Conservation (phyloP, 2,797 vertebrate genomes). For the Sebastes nivosus region DNA sequence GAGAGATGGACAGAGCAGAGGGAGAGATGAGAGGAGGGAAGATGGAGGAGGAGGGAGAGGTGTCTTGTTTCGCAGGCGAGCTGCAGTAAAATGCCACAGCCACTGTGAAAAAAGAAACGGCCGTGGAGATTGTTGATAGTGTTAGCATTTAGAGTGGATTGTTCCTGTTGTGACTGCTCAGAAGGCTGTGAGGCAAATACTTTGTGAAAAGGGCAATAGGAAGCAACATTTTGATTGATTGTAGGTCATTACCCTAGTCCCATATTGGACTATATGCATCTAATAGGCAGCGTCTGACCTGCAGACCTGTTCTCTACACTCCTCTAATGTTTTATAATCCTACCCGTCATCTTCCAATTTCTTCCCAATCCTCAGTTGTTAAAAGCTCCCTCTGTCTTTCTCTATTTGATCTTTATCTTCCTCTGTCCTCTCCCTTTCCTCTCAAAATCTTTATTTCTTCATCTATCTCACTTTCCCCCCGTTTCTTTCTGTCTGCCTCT, state of each 20-base stretch:
- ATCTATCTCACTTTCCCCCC: conserved; percentile 33
- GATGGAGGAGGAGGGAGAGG: conserved; percentile 48
- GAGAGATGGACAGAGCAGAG: conserved; percentile 30
- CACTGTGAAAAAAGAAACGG: background rate
- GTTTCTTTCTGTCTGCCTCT: conserved; percentile 21
- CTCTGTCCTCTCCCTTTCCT: conserved; percentile 24
- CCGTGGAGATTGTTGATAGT: conserved; percentile 29
- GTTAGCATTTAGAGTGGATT: conserved; percentile 49
- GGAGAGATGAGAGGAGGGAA: conserved; percentile 39
- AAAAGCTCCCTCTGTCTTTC: conserved; percentile 5
- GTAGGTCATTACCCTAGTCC: conserved; percentile 1
- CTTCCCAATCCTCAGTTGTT: background rate
- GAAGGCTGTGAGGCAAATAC: conserved; percentile 23
- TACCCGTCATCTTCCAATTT: background rate
- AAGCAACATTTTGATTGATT: conserved; percentile 27
- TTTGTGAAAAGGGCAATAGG: conserved; percentile 46
- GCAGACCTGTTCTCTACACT: conserved; percentile 2
- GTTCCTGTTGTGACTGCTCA: conserved; percentile 32
- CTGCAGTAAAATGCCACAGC: conserved; percentile 33
- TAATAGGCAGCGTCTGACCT: conserved; percentile 11
- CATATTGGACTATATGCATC: conserved; percentile 9
- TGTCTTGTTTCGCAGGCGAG: conserved; percentile 41
- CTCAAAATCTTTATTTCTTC: conserved; percentile 37
- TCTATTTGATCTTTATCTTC: conserved; percentile 14
- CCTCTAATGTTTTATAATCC: background rate